Percentiles rank a stretch among this genome's conserved stretches.
Conservation (phyloP, 2,797 vertebrate genomes). For the Enteromius unitaeniatus region DNA sequence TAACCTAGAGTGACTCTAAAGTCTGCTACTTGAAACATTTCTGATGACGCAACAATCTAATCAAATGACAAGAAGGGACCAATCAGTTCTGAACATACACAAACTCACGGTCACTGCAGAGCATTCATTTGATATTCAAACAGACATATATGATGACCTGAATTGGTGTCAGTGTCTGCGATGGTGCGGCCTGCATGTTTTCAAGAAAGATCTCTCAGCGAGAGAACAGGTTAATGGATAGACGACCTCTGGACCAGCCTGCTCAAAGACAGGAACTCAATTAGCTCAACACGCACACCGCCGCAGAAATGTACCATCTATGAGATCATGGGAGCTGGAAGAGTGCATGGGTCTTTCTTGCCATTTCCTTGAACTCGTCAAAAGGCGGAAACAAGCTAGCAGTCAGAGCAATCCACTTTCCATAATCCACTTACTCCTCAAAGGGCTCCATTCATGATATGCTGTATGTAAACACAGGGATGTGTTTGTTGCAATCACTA, state of each 20-base stretch:
- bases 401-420: constrained; percentile 53
- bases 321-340: constrained; percentile 76
- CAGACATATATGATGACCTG: neutral
- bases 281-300: constrained; percentile 74
- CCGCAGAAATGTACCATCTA: constrained; percentile 80
- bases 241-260: constrained; percentile 70
- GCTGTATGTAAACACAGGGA: constrained; percentile 53
- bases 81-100: constrained; percentile 28
- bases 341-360: constrained; percentile 54
- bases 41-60: constrained; percentile 32
- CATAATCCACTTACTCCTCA: constrained; percentile 61
- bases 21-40: constrained; percentile 29
- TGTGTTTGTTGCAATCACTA: constrained; percentile 49
- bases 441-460: constrained; percentile 60
- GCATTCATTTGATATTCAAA: constrained; percentile 18
- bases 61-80: constrained; percentile 10
- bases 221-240: constrained; percentile 44
- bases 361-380: constrained; percentile 57
- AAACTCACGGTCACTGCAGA: neutral
- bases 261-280: constrained; percentile 83
- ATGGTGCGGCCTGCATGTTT: constrained; percentile 27
- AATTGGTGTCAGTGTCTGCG: neutral
- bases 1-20: neutral
- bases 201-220: constrained; percentile 35
- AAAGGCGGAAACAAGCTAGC: constrained; percentile 55